Evolutionary conservation across 2,113 vertebrate genomes (phyloP), one percentile per base, ranked within the genome.

Genomic region (Pterocles gutturalis): DNA sequence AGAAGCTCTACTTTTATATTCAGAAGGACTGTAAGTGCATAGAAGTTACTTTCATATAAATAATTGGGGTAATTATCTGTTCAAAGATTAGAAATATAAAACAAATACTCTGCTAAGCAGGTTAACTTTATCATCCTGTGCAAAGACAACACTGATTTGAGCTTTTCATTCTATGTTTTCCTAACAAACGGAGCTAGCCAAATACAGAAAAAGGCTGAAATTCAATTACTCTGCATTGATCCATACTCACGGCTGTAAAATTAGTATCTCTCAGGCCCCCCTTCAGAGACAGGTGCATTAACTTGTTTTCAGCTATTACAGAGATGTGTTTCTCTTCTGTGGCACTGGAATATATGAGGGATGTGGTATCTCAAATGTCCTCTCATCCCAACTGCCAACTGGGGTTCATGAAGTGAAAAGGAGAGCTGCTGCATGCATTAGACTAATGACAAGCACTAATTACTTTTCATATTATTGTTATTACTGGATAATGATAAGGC

Each of bases 81-180:
- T 89, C 71, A 90, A 93, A 87, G 67, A 92, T 81, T 57, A 93
- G 87, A 95, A 87, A 95, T 46, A 54, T 61, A 54, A 95, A 96
- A 83, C 81, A 94, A 96, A 88, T 85, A 66, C 36, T 77, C 77
- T 83, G n/a, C 54, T 87, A 92, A 90, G 69, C 49, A 84, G 94
- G 89, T 92, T 94, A 93, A 81, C 41, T 82, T 69, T 66, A 67
- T 85, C 86, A 58, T 31, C 25, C 69, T 62, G 13, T 61, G 73
- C 54, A 76, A 78, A 91, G 80, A 67, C 62, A 91, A 8, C 55
- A 70, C 19, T 45, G 57, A 84, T 87, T 65, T 75, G 29, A 89
- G 70, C 19, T 96, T 72, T 92, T 81, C 83, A 43, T 69, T 82
- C 41, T 22, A 66, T 0, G 1, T 85, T 88, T 80, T 79, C 61